Evolutionary conservation across 2,113 vertebrate genomes (phyloP).

Genomic region (Burhinus oedicnemus): DNA sequence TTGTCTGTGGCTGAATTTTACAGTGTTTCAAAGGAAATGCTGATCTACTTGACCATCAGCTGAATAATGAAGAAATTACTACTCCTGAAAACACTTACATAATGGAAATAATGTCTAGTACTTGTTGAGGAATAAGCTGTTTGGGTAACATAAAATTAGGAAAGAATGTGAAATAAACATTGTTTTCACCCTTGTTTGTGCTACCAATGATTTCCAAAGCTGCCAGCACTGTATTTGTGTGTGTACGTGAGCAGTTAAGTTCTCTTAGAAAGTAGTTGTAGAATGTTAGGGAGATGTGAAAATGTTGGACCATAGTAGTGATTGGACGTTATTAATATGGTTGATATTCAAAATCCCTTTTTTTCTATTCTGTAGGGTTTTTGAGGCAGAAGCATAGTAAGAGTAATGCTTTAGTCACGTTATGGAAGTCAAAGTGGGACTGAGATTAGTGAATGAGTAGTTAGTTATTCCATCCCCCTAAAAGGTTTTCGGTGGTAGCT

Average conservation of each 20-base stretch:
- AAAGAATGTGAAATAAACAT: not conserved
- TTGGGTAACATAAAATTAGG: not conserved
- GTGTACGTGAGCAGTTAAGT: not conserved
- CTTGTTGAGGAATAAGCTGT: not conserved
- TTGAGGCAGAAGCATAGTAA: not conserved
- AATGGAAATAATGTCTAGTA: not conserved
- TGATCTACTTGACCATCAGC: not conserved
- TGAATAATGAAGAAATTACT: not conserved
- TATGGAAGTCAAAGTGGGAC: fast-evolving
- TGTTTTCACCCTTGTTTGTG: not conserved
- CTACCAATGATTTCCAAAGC: not conserved
- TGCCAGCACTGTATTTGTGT: not conserved
- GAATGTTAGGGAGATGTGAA: not conserved
- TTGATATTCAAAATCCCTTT: not conserved
- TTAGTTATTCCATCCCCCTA: not conserved
- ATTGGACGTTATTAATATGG: not conserved
- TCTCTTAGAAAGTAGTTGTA: not conserved
- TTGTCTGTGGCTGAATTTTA: not conserved
- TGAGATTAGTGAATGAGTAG: not conserved
- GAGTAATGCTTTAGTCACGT: not conserved
- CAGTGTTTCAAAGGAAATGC: not conserved
- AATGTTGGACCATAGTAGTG: not conserved
- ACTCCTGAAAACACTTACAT: not conserved
- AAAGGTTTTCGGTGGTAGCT: not conserved
- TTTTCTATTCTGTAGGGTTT: not conserved